Evolutionary conservation across 2,113 vertebrate species (phyloP).

Genomic region (zebrafish (Danio rerio)): DNA sequence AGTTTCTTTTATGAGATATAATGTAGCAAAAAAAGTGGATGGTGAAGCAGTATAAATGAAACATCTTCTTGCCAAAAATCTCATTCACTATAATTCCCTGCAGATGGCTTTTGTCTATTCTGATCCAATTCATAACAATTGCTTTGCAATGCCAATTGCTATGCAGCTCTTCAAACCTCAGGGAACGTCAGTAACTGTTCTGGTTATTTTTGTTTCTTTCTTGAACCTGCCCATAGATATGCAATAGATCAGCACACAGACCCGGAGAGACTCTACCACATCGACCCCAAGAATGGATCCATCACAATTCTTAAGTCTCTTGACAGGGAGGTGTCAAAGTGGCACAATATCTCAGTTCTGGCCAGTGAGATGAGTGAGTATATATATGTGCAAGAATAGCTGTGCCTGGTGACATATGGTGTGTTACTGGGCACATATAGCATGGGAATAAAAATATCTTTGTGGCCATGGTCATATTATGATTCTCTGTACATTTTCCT

Average conservation of each 20-base stretch:
- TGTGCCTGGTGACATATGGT: not conserved
- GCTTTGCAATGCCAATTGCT: not conserved
- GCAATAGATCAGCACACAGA: conserved; percentile 85
- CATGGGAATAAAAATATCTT: not conserved
- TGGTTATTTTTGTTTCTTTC: conserved; percentile 49
- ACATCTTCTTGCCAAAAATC: not conserved
- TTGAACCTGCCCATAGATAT: conserved; percentile 73
- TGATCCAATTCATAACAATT: not conserved
- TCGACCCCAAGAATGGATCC: conserved; percentile 84
- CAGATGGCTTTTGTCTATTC: not conserved
- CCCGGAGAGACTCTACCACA: conserved; percentile 81
- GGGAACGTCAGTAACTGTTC: conserved; percentile 18
- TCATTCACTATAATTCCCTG: not conserved
- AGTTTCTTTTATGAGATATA: not conserved
- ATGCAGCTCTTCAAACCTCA: not conserved
- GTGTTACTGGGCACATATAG: not conserved
- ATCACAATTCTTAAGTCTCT: conserved; percentile 82
- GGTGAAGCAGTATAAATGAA: not conserved
- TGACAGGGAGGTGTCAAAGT: conserved; percentile 83
- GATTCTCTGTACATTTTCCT: conserved; percentile 31
- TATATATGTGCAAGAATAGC: not conserved
- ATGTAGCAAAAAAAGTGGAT: not conserved
- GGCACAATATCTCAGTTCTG: conserved; percentile 86
- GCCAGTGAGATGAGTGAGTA: conserved; percentile 86
- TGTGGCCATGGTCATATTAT: not conserved